A percentile compares a stretch with the other conserved stretches of the same genome.
phyloP scores from a whole-genome alignment of 2,797 vertebrate species.

The Pogoniulus pusillus region DNA sequence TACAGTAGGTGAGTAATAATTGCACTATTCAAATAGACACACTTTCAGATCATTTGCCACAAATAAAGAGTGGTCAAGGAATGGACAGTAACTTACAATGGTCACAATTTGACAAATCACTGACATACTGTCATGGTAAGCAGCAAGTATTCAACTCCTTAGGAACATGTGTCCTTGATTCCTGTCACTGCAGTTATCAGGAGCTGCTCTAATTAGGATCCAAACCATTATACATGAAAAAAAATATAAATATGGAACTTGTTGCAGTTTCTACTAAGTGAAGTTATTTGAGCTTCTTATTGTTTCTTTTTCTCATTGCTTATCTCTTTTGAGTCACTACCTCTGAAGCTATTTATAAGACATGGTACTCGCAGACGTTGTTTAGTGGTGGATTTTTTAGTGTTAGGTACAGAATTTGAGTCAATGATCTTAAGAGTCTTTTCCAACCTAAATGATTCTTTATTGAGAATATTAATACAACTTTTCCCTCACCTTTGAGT shows the following conservation, averaged over 20 bases:
- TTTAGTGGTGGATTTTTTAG: not conserved
- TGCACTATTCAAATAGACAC: not conserved
- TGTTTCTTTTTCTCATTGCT: not conserved
- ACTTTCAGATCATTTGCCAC: not conserved
- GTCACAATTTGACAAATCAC: not conserved
- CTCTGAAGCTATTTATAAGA: not conserved
- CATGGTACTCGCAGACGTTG: accelerated
- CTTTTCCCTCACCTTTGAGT: not conserved
- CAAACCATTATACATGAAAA: not conserved
- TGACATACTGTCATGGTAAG: not conserved
- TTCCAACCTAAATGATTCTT: not conserved
- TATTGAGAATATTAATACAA: not conserved
- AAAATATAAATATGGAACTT: not conserved
- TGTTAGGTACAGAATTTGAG: not conserved
- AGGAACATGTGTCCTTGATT: not conserved
- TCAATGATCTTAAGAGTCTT: not conserved
- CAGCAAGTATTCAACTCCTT: not conserved
- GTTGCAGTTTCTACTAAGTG: not conserved
- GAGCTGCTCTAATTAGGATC: not conserved
- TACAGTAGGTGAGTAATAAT: not conserved
- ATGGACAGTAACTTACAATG: not conserved
- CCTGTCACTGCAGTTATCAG: not conserved
- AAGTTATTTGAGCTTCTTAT: not conserved
- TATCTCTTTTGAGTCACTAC: not conserved
- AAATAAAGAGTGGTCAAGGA: not conserved